phyloP scores from a whole-genome alignment of 2,797 vertebrate species.

The Sebastes melanostomus region DNA sequence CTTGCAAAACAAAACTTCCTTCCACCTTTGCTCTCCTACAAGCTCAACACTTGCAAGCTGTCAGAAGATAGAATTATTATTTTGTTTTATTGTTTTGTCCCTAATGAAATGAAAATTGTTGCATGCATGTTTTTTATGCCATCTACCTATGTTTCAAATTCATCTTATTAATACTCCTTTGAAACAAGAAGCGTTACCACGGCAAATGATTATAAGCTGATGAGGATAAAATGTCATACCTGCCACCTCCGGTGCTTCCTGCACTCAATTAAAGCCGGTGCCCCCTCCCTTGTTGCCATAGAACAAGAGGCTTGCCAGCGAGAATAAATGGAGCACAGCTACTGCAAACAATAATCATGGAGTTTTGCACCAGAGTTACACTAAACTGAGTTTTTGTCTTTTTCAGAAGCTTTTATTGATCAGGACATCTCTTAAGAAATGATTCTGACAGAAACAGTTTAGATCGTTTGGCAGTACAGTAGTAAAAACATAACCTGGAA shows the following conservation, averaged over 20 bases:
- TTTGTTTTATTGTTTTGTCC: not conserved
- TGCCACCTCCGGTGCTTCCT: not conserved
- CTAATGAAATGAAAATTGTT: not conserved
- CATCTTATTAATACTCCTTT: not conserved
- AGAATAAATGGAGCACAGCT: not conserved
- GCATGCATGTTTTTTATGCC: not conserved
- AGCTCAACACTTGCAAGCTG: not conserved
- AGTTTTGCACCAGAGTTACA: not conserved
- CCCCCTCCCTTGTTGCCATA: not conserved
- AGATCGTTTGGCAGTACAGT: not conserved
- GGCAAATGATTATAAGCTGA: not conserved
- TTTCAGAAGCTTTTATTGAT: not conserved
- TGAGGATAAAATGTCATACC: not conserved
- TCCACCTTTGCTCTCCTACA: not conserved
- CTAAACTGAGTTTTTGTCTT: no score
- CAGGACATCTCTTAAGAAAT: not conserved
- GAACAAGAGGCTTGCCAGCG: not conserved
- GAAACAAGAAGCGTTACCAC: not conserved
- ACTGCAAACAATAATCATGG: not conserved
- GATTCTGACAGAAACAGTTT: not conserved
- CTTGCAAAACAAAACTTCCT: not conserved
- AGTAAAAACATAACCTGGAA: not conserved
- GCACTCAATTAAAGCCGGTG: not conserved
- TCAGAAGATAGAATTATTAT: not conserved
- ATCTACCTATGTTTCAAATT: not conserved